Evolutionary conservation across 2,797 vertebrate genomes (phyloP), one percentile per base, ranked within the genome.

Genomic region (Sparidentex hasta): DNA sequence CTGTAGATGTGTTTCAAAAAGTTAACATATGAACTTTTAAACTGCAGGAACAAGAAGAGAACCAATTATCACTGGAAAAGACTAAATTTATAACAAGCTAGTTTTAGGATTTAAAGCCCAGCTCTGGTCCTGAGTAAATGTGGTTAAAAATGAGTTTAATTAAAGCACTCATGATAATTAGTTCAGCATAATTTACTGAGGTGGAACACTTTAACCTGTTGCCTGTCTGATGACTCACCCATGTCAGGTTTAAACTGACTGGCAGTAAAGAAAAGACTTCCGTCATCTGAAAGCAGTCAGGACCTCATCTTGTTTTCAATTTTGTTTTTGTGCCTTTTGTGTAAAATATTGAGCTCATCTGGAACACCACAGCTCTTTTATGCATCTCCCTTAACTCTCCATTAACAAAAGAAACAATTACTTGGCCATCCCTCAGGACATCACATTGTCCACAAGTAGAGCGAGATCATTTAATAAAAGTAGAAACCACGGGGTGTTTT

Each of bases 171-270:
- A 18, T 29, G 33, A 3, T 23, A 3, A 68, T 11, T n/a, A 65
- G 43, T 71, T 63, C 7, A 65, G 18, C 48, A 44, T 78, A n/a
- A 3, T 65, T 48, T 52, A 20, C 11, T 21, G 8, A 3, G 23
- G 3, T 72, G 62, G 18, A 78, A 38, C 44, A 25, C 48, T n/a
- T 58, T 63, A 11, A 79, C 11, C 47, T 66, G 77, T 72, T 61
- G 27, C 44, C 47, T 64, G 0, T 64, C 48, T 76, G 63, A 68
- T 73, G 81, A 76, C 27, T 80, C 81, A 77, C 41, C 33, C 14
- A 21, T 78, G 46, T 69, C 41, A 74, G 77, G 71, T 76, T 61
- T 58, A 25, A 51, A 70, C 68, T 43, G 17, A 65, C n/a, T 74
- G 56, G 55, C 62, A 65, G 23, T 33, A 51, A 73, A 74, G 61